A percentile compares a stretch with the other conserved stretches of the same genome.
phyloP scores from a whole-genome alignment of 1,140 invertebrate species.

The Neodiprion virginianus region DNA sequence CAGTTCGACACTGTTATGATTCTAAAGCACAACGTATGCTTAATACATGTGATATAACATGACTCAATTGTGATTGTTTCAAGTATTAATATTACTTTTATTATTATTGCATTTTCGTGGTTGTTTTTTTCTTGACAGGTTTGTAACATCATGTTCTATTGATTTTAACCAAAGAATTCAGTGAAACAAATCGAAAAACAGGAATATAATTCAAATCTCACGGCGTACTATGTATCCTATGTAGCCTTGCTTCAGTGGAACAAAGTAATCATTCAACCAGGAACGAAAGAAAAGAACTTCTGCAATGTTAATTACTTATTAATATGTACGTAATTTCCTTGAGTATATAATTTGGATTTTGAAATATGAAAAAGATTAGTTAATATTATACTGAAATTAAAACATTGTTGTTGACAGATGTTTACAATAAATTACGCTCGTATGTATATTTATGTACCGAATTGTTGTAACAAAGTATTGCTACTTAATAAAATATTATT shows the following conservation, averaged over 20 bases:
- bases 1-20: background rate
- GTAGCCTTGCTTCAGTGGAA: slow-evolving; percentile 22
- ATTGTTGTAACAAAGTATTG: slow-evolving; percentile 58
- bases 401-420: slow-evolving; percentile 41
- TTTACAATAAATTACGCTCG: slow-evolving; percentile 39
- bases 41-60: slow-evolving; percentile 28
- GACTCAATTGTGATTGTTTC: slow-evolving; percentile 26
- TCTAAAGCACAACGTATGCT: slow-evolving; percentile 29
- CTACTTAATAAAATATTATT: slow-evolving; percentile 42
- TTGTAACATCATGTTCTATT: background rate
- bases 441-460: slow-evolving; percentile 61
- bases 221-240: slow-evolving; percentile 25
- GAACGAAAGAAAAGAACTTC: slow-evolving; percentile 15
- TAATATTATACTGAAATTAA: slow-evolving; percentile 26
- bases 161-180: slow-evolving; percentile 17
- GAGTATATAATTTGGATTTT: background rate
- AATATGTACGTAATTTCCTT: background rate
- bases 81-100: slow-evolving; percentile 27
- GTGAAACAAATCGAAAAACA: slow-evolving; percentile 21
- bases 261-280: slow-evolving; percentile 18
- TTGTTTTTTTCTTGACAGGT: slow-evolving; percentile 9
- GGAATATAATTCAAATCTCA: slow-evolving; percentile 23
- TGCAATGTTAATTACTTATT: slow-evolving; percentile 14
- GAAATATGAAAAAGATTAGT: background rate
- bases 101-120: slow-evolving; percentile 1